Evolutionary conservation across 2,113 vertebrate species (phyloP), one percentile per base, ranked within the genome.

Genomic region (Dipodomys stephensi): DNA sequence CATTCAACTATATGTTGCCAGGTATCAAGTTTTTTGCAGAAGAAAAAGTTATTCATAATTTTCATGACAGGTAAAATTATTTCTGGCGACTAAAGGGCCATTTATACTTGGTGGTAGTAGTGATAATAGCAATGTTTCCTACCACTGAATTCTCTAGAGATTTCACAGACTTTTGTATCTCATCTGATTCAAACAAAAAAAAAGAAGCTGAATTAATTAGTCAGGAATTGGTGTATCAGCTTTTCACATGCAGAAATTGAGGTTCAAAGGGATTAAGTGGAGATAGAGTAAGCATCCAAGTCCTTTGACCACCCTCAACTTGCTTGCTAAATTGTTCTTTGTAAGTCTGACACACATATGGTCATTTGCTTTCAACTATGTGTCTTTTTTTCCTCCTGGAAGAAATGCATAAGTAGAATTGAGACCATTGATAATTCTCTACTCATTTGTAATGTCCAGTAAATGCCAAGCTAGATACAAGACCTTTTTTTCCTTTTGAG

Each of bases 211-310:
- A 92, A 77, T 12, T 53, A 27, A 88, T 90, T 60, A 84, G 72
- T 87, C 53, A 44, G 19, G 19, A 39, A 57, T 78, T 90, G 73
- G 71, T 95, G 60, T 20, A 67, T 83, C 60, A 81, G 30, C 82
- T 87, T 78, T 91, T 13, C 46, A 90, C 28, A 84, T 85, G 78
- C n/a, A 67, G 73, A 96, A 93, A 93, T 80, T 93, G n/a, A 87
- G 4, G 16, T 90, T 73, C 60, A 84, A 68, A 82, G 62, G 88
- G 44, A 30, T 92, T 93, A 94, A 88, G 88, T 85, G 27, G 23
- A 87, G 49, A 16, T n/a, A 90, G 30, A 82, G 6, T 30, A 73
- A 78, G 39, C n/a, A 74, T 20, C 6, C 12, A 81, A 44, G 69
- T 87, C 57, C 89, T 94, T 91, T 65, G 49, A 89, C 81, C 73